phyloP scores from a whole-genome alignment of 2,888 invertebrate genomes.

The Sinopyrophorus schimmeli region DNA sequence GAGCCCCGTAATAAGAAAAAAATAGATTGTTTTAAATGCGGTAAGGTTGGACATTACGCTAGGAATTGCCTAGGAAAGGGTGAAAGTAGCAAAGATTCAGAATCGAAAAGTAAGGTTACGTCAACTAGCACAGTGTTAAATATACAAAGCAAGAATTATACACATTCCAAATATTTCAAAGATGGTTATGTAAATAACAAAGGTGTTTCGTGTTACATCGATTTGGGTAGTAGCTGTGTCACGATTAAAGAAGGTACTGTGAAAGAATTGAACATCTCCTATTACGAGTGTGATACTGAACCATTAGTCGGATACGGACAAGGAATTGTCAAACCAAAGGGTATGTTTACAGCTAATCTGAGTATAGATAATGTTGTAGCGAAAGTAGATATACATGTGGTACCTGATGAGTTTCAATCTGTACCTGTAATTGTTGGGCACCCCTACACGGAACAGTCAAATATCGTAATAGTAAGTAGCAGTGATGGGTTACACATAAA shows the following conservation, averaged over 20 bases:
- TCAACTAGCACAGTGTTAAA: too few species aligned
- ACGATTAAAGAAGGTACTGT: conserved; percentile 17
- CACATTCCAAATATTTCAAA: conserved; percentile 22
- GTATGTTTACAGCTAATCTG: conserved; percentile 16
- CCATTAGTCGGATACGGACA: conserved; percentile 33
- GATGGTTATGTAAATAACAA: conserved; percentile 15
- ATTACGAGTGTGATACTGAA: conserved; percentile 10
- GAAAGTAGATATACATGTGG: conserved; percentile 29
- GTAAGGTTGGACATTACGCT: too few species aligned
- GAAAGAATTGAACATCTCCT: conserved; percentile 17
- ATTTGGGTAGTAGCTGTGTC: too few species aligned
- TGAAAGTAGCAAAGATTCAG: too few species aligned
- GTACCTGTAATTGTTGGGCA: conserved; percentile 37
- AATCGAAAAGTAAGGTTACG: too few species aligned
- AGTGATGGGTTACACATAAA: conserved; percentile 25
- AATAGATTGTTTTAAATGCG: too few species aligned
- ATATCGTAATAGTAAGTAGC: conserved; percentile 31
- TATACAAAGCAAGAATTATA: not conserved
- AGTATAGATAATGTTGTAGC: conserved; percentile 17
- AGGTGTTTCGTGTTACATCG: conserved; percentile 10
- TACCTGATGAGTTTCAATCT: conserved; percentile 32
- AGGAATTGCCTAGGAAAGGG: too few species aligned
- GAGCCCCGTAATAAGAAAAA: too few species aligned
- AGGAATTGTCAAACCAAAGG: conserved; percentile 27
- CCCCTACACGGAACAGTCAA: conserved; percentile 35